phyloP scores from a whole-genome alignment of 2,888 invertebrate genomes.

The Druceiella hillmani region DNA sequence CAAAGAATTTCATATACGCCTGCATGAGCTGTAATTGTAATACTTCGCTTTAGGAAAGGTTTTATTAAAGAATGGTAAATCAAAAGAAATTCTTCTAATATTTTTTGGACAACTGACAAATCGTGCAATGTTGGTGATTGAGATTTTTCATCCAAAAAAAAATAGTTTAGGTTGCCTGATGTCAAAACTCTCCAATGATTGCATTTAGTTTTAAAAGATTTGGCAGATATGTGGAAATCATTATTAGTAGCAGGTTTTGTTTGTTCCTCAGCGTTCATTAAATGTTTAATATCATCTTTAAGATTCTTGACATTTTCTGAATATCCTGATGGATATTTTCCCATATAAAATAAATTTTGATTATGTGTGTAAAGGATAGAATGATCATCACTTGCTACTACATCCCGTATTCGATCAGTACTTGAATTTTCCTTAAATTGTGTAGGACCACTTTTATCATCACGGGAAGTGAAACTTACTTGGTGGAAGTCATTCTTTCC shows the following conservation, averaged over 20 bases:
- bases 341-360: conserved; percentile 64
- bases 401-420: conserved; percentile 54
- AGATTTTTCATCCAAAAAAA: conserved; percentile 37
- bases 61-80: conserved; percentile 59
- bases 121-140: conserved; percentile 46
- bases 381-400: conserved; percentile 59
- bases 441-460: conserved; percentile 64
- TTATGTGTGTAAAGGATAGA: conserved; percentile 63
- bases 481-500: conserved; percentile 73
- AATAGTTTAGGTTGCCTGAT: conserved; percentile 45
- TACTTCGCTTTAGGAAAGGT: conserved; percentile 60
- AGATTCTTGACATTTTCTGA: conserved; percentile 43
- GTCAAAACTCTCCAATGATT: conserved; percentile 48
- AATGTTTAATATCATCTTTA: conserved; percentile 32
- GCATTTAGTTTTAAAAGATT: conserved; percentile 35
- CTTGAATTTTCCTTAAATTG: conserved; percentile 50
- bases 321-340: conserved; percentile 52
- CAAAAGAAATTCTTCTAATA: conserved; percentile 61
- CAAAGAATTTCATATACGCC: conserved; percentile 60
- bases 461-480: conserved; percentile 55
- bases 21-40: conserved; percentile 48
- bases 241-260: not conserved
- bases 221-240: not conserved
- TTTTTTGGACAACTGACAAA: conserved; percentile 61
- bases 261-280: not conserved